A percentile compares a stretch with the other conserved stretches of the same genome.
Conservation (phyloP, 2,888 invertebrate genomes). For the Drosophila mimica region DNA sequence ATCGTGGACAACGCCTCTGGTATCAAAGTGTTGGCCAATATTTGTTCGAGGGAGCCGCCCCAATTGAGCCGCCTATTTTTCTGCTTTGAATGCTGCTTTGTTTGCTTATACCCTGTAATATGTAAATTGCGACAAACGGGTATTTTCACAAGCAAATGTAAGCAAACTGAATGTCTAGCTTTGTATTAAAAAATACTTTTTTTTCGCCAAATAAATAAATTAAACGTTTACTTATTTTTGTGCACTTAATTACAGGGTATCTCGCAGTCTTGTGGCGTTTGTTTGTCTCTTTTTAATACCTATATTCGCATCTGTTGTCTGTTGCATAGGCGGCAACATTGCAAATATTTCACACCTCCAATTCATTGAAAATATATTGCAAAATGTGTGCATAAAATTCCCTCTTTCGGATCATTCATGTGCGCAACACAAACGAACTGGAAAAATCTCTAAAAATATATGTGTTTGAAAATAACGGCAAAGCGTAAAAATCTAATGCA, state of each 20-base stretch:
- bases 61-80: slow-evolving; percentile 39
- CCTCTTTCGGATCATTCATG: slow-evolving; percentile 45
- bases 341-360: slow-evolving; percentile 68
- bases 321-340: slow-evolving; percentile 17
- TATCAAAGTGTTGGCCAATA: slow-evolving; percentile 51
- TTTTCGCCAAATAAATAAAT: too few relatives aligned
- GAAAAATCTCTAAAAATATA: slow-evolving; percentile 61
- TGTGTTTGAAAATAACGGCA: slow-evolving; percentile 27
- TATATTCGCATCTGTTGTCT: slow-evolving; percentile 1
- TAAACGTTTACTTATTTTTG: fast-evolving
- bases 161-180: background rate
- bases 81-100: slow-evolving; percentile 33
- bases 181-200: background rate
- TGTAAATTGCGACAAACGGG: background rate
- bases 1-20: slow-evolving; percentile 31
- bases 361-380: slow-evolving; percentile 64
- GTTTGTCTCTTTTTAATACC: background rate
- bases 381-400: slow-evolving; percentile 58
- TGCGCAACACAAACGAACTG: slow-evolving; percentile 62
- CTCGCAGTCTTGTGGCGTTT: fast-evolving
- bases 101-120: slow-evolving; percentile 37
- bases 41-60: slow-evolving; percentile 26
- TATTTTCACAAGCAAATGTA: background rate
- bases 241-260: slow-evolving; percentile 8
- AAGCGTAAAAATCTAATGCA: slow-evolving; percentile 39